Percentiles rank a stretch among this genome's conserved stretches.
Evolutionary conservation across 2,888 invertebrate species (phyloP).

Genomic region (Barypeithes pellucidus): DNA sequence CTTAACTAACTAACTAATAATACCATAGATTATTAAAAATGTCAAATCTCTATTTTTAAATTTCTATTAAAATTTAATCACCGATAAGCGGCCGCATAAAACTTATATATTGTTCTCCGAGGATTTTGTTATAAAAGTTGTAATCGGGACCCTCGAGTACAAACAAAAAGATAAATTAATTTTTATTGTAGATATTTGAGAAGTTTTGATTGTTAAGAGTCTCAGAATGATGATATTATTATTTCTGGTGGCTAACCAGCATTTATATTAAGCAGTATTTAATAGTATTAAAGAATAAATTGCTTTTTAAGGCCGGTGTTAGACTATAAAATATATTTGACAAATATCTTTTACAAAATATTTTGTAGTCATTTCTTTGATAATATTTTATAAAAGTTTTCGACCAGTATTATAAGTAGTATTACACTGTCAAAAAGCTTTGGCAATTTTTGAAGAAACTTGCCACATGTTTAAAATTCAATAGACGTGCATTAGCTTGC

Average conservation of each 20-base stretch:
- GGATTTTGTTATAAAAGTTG: constrained; percentile 46
- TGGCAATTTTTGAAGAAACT: too few relatives aligned
- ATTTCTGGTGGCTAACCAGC: constrained; percentile 5
- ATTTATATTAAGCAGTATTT: constrained; percentile 1
- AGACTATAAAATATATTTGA: too few relatives aligned
- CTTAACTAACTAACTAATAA: too few relatives aligned
- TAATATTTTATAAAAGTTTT: too few relatives aligned
- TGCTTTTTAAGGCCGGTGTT: too few relatives aligned
- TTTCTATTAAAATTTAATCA: constrained; percentile 39
- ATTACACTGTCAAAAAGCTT: too few relatives aligned
- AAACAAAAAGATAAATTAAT: constrained; percentile 53
- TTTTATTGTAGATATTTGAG: constrained; percentile 44
- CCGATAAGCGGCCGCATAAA: constrained; percentile 32
- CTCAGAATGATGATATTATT: constrained; percentile 27
- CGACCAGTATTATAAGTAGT: too few relatives aligned
- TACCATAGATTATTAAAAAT: too few relatives aligned
- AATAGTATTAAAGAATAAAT: not conserved
- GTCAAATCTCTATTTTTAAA: constrained; percentile 25
- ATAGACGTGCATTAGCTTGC: too few relatives aligned
- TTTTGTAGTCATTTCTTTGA: too few relatives aligned
- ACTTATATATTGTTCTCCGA: constrained; percentile 45
- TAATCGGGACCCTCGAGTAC: constrained; percentile 46
- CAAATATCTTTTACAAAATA: too few relatives aligned
- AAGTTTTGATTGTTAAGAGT: constrained; percentile 47
- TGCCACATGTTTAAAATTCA: too few relatives aligned